Percentiles rank a stretch among this genome's conserved stretches.
Conservation (phyloP, 1,140 invertebrate species). For the Chymomyza costata region DNA sequence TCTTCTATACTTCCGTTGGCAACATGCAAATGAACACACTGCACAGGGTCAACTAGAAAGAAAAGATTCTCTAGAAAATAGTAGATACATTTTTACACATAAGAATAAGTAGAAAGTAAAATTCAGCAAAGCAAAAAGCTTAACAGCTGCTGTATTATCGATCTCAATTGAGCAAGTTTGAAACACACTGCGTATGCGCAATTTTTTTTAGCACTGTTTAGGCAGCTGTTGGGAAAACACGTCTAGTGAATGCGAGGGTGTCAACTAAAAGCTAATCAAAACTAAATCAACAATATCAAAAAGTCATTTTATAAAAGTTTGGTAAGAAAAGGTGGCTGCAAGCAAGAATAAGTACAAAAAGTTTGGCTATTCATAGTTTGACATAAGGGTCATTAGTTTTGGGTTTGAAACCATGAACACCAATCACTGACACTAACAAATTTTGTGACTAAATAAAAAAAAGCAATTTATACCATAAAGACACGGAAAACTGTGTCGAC, state of each 20-base stretch:
- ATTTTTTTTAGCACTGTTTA: slow-evolving; percentile 1
- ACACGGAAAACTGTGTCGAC: too few species aligned
- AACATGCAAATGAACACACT: too few species aligned
- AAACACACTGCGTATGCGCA: too few species aligned
- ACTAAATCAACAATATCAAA: slow-evolving; percentile 57
- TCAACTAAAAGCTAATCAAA: slow-evolving; percentile 55
- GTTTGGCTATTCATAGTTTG: slow-evolving; percentile 1
- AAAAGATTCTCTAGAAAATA: too few species aligned
- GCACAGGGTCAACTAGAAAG: too few species aligned
- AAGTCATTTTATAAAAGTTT: slow-evolving; percentile 46
- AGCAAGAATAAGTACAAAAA: slow-evolving; percentile 15
- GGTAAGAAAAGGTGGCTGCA: not conserved
- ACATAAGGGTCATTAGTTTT: slow-evolving; percentile 10
- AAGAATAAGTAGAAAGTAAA: not conserved
- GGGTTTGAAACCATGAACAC: not conserved
- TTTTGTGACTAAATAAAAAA: too few species aligned
- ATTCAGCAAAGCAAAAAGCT: slow-evolving; percentile 15
- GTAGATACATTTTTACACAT: too few species aligned
- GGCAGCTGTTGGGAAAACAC: slow-evolving; percentile 1
- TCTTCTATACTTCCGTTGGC: slow-evolving; percentile 8
- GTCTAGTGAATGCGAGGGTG: not conserved
- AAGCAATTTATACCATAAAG: too few species aligned
- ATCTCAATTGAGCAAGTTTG: too few species aligned
- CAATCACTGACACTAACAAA: too few species aligned
- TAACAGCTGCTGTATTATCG: too few species aligned